Percentiles rank a stretch among this genome's conserved stretches.
phyloP scores from a whole-genome alignment of 1,140 invertebrate species.

The Rhopalosiphum padi region DNA sequence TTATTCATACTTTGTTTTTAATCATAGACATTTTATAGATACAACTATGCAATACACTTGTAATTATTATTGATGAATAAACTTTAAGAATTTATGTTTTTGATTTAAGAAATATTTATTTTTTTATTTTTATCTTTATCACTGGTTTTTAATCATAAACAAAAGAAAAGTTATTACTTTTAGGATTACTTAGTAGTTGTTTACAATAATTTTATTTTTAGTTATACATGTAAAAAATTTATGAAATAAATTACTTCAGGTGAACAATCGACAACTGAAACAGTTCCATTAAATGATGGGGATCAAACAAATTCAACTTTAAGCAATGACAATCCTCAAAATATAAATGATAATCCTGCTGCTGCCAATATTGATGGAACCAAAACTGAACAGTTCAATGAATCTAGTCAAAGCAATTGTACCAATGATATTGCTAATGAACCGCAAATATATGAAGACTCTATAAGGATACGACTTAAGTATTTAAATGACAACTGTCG shows the following conservation, averaged over 20 bases:
- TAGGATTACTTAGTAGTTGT: not conserved
- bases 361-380: not conserved
- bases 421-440: not conserved
- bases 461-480: conserved; percentile 80
- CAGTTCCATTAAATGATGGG: not conserved
- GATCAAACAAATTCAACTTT: conserved; percentile 31
- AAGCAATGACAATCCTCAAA: not conserved
- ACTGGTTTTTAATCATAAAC: not conserved
- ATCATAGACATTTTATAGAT: not conserved
- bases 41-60: not conserved
- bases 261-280: conserved; percentile 30
- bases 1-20: not conserved
- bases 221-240: not conserved
- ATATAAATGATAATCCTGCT: conserved; percentile 12
- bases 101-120: not conserved
- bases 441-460: conserved; percentile 61
- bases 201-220: not conserved
- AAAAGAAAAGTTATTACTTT: not conserved
- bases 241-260: conserved; percentile 23
- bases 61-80: not conserved
- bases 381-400: conserved; percentile 32
- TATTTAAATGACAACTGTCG: conserved; percentile 87
- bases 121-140: too few relatives aligned
- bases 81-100: not conserved
- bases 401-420: conserved; percentile 29